phyloP scores from a whole-genome alignment of 1,140 invertebrate genomes.

The Gonatopus flavifemur region DNA sequence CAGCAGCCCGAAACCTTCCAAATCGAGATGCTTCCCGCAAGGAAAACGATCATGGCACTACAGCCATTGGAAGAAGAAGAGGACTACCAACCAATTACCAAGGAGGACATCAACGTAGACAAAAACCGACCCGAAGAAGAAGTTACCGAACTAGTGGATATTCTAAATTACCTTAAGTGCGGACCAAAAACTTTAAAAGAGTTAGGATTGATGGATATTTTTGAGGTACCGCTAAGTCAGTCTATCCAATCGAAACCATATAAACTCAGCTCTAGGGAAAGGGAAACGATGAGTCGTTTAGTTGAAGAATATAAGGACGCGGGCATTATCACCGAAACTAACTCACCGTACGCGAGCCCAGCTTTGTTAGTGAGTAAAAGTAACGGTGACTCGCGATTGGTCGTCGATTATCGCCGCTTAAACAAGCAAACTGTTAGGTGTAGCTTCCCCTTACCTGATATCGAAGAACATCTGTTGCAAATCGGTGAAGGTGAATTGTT shows the following conservation, averaged over 20 bases:
- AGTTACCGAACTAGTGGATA: too few relatives aligned
- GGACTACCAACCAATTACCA: too few relatives aligned
- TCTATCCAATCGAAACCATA: slow-evolving; percentile 7
- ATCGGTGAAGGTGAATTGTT: slow-evolving; percentile 20
- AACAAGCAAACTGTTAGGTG: slow-evolving; percentile 31
- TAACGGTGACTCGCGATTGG: slow-evolving; percentile 22
- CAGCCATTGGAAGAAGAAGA: too few relatives aligned
- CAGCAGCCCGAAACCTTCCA: too few relatives aligned
- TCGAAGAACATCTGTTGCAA: slow-evolving; percentile 31
- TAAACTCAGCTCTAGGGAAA: background rate
- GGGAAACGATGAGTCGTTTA: slow-evolving; percentile 8
- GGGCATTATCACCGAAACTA: slow-evolving; percentile 10
- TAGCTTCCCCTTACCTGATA: slow-evolving; percentile 31
- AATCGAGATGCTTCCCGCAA: too few relatives aligned
- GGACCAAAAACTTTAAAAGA: too few relatives aligned
- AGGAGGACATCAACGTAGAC: too few relatives aligned
- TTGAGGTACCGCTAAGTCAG: slow-evolving; percentile 1
- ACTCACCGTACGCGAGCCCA: slow-evolving; percentile 37
- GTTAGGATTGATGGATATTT: slow-evolving; percentile 24
- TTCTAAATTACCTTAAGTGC: too few relatives aligned
- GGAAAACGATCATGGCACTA: too few relatives aligned
- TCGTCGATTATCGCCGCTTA: slow-evolving; percentile 38
- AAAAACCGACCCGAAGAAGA: too few relatives aligned
- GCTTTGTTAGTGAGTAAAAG: slow-evolving; percentile 37
- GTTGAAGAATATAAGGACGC: slow-evolving; percentile 11